Base-by-base conservation (phyloP, 2,888 invertebrate species). In the Eupithecia abbreviata region DNA sequence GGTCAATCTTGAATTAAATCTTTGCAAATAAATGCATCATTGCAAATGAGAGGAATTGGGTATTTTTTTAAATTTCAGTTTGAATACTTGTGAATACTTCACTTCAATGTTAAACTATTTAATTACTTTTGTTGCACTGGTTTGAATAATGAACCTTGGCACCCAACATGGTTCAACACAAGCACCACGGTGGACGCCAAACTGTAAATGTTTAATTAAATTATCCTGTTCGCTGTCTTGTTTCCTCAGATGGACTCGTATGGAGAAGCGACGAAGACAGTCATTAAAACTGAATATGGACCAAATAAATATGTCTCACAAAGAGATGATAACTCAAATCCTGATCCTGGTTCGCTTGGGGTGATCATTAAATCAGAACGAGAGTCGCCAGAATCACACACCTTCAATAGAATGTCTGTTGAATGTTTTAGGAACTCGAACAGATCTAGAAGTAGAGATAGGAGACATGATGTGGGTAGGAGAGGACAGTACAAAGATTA, bases 171-270 rank as follows among this genome's bases (percentile, higher is more conserved):
- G 51, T 51, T n/a, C n/a, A n/a, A n/a, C 51, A n/a, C 51, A 51
- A 51, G 51, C 51, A 51, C 51, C 51, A 51, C 51, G 51, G n/a
- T 51, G 15, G 51, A 51, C 51, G 51, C 51, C n/a, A 51, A 51
- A 15, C 51, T 51, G n/a, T 51, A n/a, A 51, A 51, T 5, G n/a
- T 15, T 4, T 2, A 51, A 51, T 30, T 30, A 30, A 30, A 30
- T 30, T n/a, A 51, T n/a, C 15, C 15, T 51, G 51, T 30, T 62
- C 30, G 4, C 10, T 72, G 58, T 55, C 71, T 77, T 77, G 2
- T 55, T 76, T 82, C 80, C 68, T 4, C 78, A 91, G 91, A 91
- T 91, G 91, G 91, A 90, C 69, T 71, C 88, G 30, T 88, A 87
- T 77, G 80, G 85, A 66, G 86, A 85, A 77, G 75, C 79, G 4